Percentiles rank a stretch among this genome's conserved stretches.
phyloP scores from a whole-genome alignment of 2,797 vertebrate species.

The Pygocentrus nattereri region DNA sequence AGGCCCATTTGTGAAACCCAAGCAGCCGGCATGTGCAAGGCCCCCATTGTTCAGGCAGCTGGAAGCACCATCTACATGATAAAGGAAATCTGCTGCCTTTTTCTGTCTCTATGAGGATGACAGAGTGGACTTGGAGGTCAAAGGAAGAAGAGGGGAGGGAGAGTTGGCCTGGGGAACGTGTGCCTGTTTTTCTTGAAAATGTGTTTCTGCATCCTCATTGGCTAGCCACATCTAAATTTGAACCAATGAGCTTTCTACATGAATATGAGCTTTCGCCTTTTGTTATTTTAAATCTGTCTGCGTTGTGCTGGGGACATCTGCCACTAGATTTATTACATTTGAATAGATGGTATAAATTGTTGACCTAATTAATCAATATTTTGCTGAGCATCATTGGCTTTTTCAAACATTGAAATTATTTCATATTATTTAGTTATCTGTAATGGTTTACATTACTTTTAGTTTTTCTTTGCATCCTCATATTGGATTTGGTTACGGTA shows the following conservation, averaged over 20 bases:
- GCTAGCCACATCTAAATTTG: conserved; percentile 69
- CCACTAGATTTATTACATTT: conserved; percentile 57
- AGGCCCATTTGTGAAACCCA: conserved; percentile 75
- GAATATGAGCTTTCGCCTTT: conserved; percentile 69
- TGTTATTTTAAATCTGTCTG: conserved; percentile 69
- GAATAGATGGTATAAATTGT: background rate
- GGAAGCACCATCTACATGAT: conserved; percentile 79
- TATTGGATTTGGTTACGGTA: no score
- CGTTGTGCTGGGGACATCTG: conserved; percentile 67
- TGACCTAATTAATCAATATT: background rate
- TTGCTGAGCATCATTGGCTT: background rate
- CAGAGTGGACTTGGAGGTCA: conserved; percentile 73
- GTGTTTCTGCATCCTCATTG: conserved; percentile 65
- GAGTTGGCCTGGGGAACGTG: conserved; percentile 41
- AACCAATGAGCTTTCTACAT: conserved; percentile 63
- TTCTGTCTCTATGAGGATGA: conserved; percentile 62
- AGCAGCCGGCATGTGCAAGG: conserved; percentile 72
- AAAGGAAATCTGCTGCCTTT: conserved; percentile 78
- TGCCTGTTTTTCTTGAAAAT: conserved; percentile 60
- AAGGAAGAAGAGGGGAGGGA: conserved; percentile 50
- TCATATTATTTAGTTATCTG: no score
- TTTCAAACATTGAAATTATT: background rate
- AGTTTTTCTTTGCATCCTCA: no score
- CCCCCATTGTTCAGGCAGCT: conserved; percentile 80
- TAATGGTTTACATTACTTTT: no score